Evolutionary conservation across 2,113 vertebrate genomes (phyloP), one percentile per base, ranked within the genome.

Genomic region (Prionailurus bengalensis): DNA sequence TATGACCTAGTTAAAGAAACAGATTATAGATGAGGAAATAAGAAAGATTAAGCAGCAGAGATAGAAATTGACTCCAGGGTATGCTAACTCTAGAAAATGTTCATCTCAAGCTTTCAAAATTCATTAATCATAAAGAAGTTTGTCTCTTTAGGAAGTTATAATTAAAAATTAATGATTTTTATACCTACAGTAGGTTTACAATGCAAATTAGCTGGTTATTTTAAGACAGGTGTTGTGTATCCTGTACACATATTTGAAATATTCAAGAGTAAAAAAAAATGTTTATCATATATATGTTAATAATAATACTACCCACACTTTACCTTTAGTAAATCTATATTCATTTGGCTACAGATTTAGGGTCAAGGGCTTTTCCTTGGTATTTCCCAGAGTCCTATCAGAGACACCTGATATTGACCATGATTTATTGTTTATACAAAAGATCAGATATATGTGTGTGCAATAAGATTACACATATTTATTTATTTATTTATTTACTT

Each of bases 1-100:
- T 84, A 95, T 88, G 92, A 94, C 95, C 87, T 90, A 82, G 91
- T 95, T 98, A 96, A 87, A 83, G 73, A 96, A 93, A 80, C 55
- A 96, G 82, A 83, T 87, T 94, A 93, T 51, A 90, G 90, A 65
- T 7, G 12, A 96, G 42, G 79, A 97, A 93, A 86, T 87, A 68
- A 96, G 94, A 91, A 76, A 91, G 82, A 90, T 97, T 82, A 96
- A 89, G 70, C 19, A 31, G 42, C 79, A 95, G 86, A 94, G 68
- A 84, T 36, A 79, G 89, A 97, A 94, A 95, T 66, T 95, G 94
- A 87, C 97, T 95, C n/a, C 15, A 39, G 91, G 61, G 45, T 48
- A 58, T 93, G 89, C 82, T 91, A 73, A 95, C 83, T 93, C 63
- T 74, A 94, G 84, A 92, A 94, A 89, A 92, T 19, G 4, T 87